Evolutionary conservation across 1,140 invertebrate species (phyloP), one percentile per base, ranked within the genome.

Genomic region (Psilanteris sp.): DNA sequence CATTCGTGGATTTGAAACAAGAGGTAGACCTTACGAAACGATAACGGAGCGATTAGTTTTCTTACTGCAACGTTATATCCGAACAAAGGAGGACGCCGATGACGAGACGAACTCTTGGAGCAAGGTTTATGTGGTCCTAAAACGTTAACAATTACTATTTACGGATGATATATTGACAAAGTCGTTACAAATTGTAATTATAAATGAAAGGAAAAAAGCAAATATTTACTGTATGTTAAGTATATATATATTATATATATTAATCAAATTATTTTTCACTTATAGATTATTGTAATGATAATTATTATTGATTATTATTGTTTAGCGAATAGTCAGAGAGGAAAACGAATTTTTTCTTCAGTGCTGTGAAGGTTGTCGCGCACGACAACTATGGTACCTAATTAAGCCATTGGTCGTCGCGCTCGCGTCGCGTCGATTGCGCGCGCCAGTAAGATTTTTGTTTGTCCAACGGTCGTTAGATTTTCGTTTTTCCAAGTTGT

Each of bases 51-150:
- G 79, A 83, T 31, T 82, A 83, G 83, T 85, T 61, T 86, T 85
- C 82, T 75, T 82, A 81, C 48, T 83, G 79, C 83, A 84, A 80
- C 78, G 80, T 70, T 83, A 82, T 50, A 76, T 79, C 81, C 79
- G 44, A 75, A 83, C 10, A 36, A 41, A 34, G 41, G 64, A 62
- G 14, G 31, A 52, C 14, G 36, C 13, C 76, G 77, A 82, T 77
- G 78, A 79, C 34, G 64, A 79, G 64, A 82, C 61, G 78, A 85
- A 85, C 83, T 75, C 79, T 83, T 83, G 79, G 86, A 88, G 87
- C 87, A 88, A 88, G 87, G 85, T 87, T 87, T 83, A 86, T 84
- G 87, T 88, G 87, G 87, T 88, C 82, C 81, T 85, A 87, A 79
- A 86, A 83, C 81, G 79, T 85, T 78, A 85, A 85, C 67, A 75